Conservation (phyloP, 2,797 vertebrate species). For the Cebuella pygmaea region DNA sequence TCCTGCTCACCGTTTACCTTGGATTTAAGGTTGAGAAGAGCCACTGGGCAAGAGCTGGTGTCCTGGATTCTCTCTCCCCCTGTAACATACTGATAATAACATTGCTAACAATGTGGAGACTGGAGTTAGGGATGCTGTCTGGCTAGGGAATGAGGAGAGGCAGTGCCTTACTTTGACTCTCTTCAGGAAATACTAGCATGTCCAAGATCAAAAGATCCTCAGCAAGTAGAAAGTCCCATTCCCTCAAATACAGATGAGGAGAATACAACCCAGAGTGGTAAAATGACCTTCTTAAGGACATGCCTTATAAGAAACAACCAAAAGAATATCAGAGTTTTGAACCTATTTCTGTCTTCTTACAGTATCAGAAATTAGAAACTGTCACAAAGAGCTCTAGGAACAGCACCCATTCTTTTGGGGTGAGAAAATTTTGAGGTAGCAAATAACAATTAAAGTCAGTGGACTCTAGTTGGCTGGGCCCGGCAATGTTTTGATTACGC, state of each 20-base stretch:
- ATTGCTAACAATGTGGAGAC: background rate
- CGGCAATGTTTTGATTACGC: conserved; percentile 56
- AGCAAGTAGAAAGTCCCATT: background rate
- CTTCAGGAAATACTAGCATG: conserved; percentile 2
- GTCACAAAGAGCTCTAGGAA: conserved; percentile 39
- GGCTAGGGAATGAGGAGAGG: background rate
- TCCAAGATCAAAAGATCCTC: conserved; percentile 29
- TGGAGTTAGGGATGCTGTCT: background rate
- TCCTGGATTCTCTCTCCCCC: background rate
- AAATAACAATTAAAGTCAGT: conserved; percentile 62
- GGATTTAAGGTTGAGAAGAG: conserved; percentile 11
- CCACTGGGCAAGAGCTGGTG: background rate
- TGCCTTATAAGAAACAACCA: background rate
- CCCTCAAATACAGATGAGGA: background rate
- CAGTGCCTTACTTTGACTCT: background rate
- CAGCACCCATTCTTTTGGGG: background rate
- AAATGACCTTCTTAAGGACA: conserved; percentile 55
- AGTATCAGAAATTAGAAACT: conserved; percentile 35
- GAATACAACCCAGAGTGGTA: conserved; percentile 13
- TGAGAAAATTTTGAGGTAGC: conserved; percentile 53
- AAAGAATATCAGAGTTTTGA: conserved; percentile 51
- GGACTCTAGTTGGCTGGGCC: conserved; percentile 24
- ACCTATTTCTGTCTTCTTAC: background rate
- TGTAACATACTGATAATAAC: background rate
- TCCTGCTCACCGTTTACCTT: background rate